Evolutionary conservation across 2,888 invertebrate genomes (phyloP).

Genomic region (Subacronicta megacephala): DNA sequence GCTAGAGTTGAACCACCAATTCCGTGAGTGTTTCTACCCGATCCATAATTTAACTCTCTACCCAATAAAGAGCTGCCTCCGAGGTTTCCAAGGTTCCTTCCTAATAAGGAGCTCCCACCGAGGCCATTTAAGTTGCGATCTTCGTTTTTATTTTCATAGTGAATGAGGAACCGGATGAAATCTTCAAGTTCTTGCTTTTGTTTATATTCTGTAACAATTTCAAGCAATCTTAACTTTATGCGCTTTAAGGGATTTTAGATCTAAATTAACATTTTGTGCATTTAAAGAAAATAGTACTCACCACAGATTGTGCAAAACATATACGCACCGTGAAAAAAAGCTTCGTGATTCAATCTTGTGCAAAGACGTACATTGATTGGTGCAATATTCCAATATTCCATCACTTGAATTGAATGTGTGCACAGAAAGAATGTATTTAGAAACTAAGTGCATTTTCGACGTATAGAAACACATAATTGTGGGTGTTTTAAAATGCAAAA

Average conservation of each 20-base stretch:
- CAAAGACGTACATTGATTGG: constrained; percentile 61
- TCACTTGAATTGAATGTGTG: constrained; percentile 56
- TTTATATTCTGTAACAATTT: constrained; percentile 78
- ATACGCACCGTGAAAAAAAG: constrained; percentile 61
- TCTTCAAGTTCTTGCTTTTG: constrained; percentile 77
- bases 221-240: constrained; percentile 28
- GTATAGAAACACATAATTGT: constrained; percentile 21
- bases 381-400: constrained; percentile 62
- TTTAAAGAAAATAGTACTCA: constrained; percentile 64
- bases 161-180: constrained; percentile 72
- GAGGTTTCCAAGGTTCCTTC: constrained; percentile 60
- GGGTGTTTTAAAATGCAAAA: constrained; percentile 19
- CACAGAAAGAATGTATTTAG: constrained; percentile 40
- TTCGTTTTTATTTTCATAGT: constrained; percentile 68
- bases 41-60: constrained; percentile 62
- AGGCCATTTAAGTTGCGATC: constrained; percentile 61
- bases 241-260: not conserved
- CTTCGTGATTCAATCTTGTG: constrained; percentile 63
- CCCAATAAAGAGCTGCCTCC: constrained; percentile 63
- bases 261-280: constrained; percentile 46
- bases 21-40: constrained; percentile 61
- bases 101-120: constrained; percentile 61
- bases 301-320: constrained; percentile 57
- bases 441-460: constrained; percentile 52
- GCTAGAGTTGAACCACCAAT: constrained; percentile 59